A percentile compares a stretch with the other conserved stretches of the same genome.
These are phyloP conservation scores for Physella acuta DNA, from an alignment of 1,140 invertebrate species.

Conservation along the genomic window DNA sequence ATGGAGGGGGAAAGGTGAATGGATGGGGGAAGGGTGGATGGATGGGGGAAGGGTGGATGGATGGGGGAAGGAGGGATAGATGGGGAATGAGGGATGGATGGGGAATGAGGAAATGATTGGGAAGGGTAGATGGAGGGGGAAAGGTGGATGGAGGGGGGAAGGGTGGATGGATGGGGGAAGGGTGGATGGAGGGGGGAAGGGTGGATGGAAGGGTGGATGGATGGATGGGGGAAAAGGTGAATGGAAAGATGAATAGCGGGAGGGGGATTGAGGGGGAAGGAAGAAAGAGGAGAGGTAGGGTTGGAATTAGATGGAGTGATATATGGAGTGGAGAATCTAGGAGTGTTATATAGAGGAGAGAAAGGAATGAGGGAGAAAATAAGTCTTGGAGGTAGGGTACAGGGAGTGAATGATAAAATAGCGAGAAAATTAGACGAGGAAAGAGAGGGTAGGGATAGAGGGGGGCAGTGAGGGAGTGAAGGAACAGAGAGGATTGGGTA, in stretches of 20 bases:
- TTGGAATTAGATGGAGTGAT: neutral
- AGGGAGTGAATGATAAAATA: neutral
- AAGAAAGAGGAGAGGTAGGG: neutral
- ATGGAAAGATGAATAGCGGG: neutral
- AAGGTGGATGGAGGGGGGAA: neutral
- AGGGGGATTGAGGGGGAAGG: neutral
- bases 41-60: neutral
- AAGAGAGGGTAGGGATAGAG: neutral
- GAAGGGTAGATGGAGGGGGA: too few relatives aligned
- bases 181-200: neutral
- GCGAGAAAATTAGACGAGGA: neutral
- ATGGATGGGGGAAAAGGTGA: neutral
- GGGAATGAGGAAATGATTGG: neutral
- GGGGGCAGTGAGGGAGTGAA: neutral
- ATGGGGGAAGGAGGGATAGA: neutral
- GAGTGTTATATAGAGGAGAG: neutral
- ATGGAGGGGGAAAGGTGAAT: too few relatives aligned
- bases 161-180: constrained; percentile 12
- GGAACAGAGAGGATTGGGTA: neutral
- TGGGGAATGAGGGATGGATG: neutral
- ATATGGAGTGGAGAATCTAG: neutral
- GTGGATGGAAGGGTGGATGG: neutral
- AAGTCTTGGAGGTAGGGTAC: neutral
- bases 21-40: neutral
- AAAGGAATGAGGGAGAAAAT: neutral